phyloP scores from a whole-genome alignment of 1,140 invertebrate genomes.

The Calliphora vicina region DNA sequence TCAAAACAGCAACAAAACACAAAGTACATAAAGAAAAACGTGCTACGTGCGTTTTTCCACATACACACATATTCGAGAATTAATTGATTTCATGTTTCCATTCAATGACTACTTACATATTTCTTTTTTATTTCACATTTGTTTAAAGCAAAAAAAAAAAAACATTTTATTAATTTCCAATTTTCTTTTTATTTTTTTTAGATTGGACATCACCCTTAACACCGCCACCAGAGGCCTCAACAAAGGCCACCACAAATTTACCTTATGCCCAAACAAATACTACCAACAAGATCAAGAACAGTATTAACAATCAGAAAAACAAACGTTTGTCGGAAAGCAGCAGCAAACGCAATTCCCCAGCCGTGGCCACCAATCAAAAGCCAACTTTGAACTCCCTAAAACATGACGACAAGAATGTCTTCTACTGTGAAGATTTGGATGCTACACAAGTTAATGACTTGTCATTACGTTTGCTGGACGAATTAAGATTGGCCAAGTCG shows the following conservation, averaged over 20 bases:
- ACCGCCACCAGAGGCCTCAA: conserved; percentile 47
- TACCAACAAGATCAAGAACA: conserved; percentile 41
- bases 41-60: conserved; percentile 28
- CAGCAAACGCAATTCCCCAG: conserved; percentile 27
- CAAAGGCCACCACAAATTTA: conserved; percentile 38
- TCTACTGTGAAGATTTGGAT: conserved; percentile 45
- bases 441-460: conserved; percentile 64
- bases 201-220: conserved; percentile 61
- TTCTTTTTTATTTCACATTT: not conserved
- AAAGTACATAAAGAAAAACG: not conserved
- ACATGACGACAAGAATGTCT: conserved; percentile 29
- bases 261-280: conserved; percentile 38
- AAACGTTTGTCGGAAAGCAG: conserved; percentile 23
- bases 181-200: conserved; percentile 43
- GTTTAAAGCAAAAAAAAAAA: not conserved
- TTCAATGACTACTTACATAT: not conserved
- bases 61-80: not conserved
- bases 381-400: not conserved
- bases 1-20: not conserved
- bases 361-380: not conserved
- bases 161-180: not conserved
- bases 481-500: conserved; percentile 79
- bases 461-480: conserved; percentile 75
- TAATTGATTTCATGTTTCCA: not conserved
- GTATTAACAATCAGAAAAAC: conserved; percentile 40